Evolutionary conservation across 2,888 invertebrate species (phyloP).

Genomic region (Tiliacea citrago): DNA sequence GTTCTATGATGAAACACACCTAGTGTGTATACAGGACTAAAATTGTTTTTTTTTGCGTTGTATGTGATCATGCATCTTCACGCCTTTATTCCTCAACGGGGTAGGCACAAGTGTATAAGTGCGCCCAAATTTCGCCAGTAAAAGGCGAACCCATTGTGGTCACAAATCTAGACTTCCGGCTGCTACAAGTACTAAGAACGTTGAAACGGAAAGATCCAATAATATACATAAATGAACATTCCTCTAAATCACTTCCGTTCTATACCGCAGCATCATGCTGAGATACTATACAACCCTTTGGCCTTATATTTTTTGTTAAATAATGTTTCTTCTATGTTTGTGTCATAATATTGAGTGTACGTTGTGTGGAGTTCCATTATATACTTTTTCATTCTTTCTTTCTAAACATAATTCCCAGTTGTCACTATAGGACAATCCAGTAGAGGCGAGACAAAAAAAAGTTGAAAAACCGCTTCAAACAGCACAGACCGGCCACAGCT

Average conservation of each 20-base stretch:
- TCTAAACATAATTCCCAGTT: background rate
- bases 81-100: background rate
- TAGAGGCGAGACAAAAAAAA: background rate
- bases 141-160: background rate
- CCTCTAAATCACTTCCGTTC: background rate
- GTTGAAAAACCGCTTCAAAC: conserved; percentile 21
- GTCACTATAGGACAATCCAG: background rate
- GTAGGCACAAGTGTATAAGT: background rate
- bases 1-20: background rate
- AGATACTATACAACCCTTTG: background rate
- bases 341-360: too few species aligned
- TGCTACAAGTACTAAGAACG: too few species aligned
- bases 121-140: background rate
- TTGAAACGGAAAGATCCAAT: background rate
- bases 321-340: background rate
- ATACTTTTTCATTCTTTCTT: too few species aligned
- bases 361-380: background rate
- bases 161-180: background rate
- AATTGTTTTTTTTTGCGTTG: too few species aligned
- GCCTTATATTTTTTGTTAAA: background rate
- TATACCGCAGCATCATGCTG: too few species aligned
- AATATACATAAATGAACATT: background rate
- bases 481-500: conserved; percentile 28
- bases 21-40: too few species aligned
- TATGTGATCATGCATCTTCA: background rate